These are phyloP conservation scores for Arenaria interpres DNA, from an alignment of 2,113 vertebrate species.

Conservation along the genomic window DNA sequence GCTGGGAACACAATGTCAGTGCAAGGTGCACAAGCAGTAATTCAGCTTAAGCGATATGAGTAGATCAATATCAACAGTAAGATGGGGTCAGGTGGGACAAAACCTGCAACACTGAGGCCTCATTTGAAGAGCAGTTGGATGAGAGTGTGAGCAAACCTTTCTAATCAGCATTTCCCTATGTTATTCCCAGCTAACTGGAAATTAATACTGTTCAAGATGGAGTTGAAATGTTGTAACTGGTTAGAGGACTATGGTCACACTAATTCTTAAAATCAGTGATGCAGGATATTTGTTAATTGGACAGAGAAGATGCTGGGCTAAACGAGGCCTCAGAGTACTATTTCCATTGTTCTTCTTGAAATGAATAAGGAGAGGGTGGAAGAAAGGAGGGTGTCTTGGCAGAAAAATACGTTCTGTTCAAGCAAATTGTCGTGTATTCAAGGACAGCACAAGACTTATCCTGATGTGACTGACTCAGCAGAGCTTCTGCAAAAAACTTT, in stretches of 20 bases:
- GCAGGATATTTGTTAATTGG: constrained; percentile 12
- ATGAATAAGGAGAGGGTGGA: background rate
- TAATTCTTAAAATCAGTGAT: background rate
- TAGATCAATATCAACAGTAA: background rate
- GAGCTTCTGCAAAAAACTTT: background rate
- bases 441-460: background rate
- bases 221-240: background rate
- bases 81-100: background rate
- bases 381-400: background rate
- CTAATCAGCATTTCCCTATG: background rate
- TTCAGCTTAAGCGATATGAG: background rate
- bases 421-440: background rate
- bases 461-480: background rate
- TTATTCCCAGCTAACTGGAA: background rate
- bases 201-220: background rate
- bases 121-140: background rate
- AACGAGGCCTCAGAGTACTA: background rate
- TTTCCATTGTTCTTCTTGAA: background rate
- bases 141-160: background rate
- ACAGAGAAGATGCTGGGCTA: background rate
- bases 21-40: background rate
- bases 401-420: background rate
- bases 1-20: background rate
- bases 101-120: background rate
- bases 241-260: background rate